phyloP scores from a whole-genome alignment of 2,888 invertebrate genomes.

The Drosophila formosana region DNA sequence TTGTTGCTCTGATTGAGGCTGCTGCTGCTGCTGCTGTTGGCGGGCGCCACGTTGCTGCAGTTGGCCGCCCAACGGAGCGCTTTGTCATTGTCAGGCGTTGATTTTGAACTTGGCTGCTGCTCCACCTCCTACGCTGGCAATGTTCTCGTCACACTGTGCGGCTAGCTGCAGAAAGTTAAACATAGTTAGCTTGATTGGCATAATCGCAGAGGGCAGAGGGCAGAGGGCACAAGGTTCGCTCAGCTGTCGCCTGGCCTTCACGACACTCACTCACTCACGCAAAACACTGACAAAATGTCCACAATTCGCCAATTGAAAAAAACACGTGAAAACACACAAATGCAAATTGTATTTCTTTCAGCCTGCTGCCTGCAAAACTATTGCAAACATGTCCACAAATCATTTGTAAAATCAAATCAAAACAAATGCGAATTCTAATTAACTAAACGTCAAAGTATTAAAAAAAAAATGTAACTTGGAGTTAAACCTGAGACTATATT shows the following conservation, averaged over 20 bases:
- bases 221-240: neutral
- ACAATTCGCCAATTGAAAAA: neutral
- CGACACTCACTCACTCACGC: neutral
- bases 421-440: too few relatives aligned
- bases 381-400: too few relatives aligned
- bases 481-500: too few relatives aligned
- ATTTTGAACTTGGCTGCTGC: constrained; percentile 73
- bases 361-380: too few relatives aligned
- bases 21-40: constrained; percentile 29
- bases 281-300: neutral
- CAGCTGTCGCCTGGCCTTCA: constrained; percentile 42
- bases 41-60: constrained; percentile 56
- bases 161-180: constrained; percentile 50
- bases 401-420: too few relatives aligned
- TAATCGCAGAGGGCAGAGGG: constrained; percentile 17
- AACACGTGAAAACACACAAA: too few relatives aligned
- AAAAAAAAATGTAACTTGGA: too few relatives aligned
- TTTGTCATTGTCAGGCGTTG: constrained; percentile 78
- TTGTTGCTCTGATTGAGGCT: constrained; percentile 14
- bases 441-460: too few relatives aligned
- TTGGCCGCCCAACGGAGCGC: constrained; percentile 53
- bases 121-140: constrained; percentile 16
- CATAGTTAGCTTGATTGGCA: constrained; percentile 56
- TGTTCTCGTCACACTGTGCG: constrained; percentile 48
- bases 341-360: too few relatives aligned